These are phyloP conservation scores for Bombyx mori DNA, from an alignment of 1,140 invertebrate genomes.

Conservation along the genomic window ASM3026992v2 NC_085124.1:10701501-10702000, in stretches of 20 bases:
- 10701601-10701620: too few species aligned
- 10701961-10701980: constrained; percentile 10
- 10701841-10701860: background rate
- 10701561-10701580: too few species aligned
- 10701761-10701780: background rate
- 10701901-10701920: background rate
- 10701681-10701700: background rate
- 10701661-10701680: too few species aligned
- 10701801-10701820: background rate
- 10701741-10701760: background rate
- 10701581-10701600: too few species aligned
- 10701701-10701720: background rate
- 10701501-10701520: too few species aligned
- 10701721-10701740: too few species aligned
- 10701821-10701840: too few species aligned
- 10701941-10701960: constrained; percentile 9
- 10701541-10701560: too few species aligned
- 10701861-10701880: background rate
- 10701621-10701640: too few species aligned
- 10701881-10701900: background rate
- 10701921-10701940: constrained; percentile 1
- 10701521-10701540: too few species aligned
- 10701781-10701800: background rate
- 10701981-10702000: constrained; percentile 11
- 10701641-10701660: too few species aligned